phyloP scores from a whole-genome alignment of 2,888 invertebrate species.

The Andrena chrysosceles region DNA sequence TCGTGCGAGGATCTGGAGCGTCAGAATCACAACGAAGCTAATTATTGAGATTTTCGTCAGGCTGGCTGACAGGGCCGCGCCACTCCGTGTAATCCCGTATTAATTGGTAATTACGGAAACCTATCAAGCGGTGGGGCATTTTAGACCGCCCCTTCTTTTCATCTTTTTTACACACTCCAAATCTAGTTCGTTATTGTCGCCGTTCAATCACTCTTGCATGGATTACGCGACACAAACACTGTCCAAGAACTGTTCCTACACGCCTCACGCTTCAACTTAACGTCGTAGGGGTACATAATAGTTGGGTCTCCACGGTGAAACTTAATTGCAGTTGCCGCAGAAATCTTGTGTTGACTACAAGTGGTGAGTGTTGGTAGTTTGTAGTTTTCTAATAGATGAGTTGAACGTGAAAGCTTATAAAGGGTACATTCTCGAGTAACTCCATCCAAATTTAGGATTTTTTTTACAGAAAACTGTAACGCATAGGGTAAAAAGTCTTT shows the following conservation, averaged over 20 bases:
- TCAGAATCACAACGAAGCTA: slow-evolving; percentile 68
- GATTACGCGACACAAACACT: no score
- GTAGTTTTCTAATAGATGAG: no score
- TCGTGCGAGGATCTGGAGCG: slow-evolving; percentile 67
- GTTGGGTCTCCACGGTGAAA: neutral
- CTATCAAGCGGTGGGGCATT: slow-evolving; percentile 50
- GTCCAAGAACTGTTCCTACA: no score
- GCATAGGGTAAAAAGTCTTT: no score
- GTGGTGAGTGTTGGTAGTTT: no score
- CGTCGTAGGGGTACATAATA: neutral
- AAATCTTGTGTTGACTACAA: neutral
- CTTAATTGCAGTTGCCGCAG: neutral
- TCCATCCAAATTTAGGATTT: no score
- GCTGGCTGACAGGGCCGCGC: slow-evolving; percentile 54
- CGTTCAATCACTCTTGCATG: no score
- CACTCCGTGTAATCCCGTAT: slow-evolving; percentile 73
- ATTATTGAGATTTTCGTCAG: slow-evolving; percentile 76
- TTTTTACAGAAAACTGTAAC: no score
- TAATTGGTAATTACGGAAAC: slow-evolving; percentile 78
- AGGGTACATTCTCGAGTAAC: neutral
- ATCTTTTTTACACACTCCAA: neutral
- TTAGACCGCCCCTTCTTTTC: slow-evolving; percentile 32
- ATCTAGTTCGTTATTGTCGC: neutral
- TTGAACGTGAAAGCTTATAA: neutral
- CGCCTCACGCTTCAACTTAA: no score